These are phyloP conservation scores for Thereva unica DNA, from an alignment of 2,888 invertebrate genomes.

Conservation along the genomic window DNA sequence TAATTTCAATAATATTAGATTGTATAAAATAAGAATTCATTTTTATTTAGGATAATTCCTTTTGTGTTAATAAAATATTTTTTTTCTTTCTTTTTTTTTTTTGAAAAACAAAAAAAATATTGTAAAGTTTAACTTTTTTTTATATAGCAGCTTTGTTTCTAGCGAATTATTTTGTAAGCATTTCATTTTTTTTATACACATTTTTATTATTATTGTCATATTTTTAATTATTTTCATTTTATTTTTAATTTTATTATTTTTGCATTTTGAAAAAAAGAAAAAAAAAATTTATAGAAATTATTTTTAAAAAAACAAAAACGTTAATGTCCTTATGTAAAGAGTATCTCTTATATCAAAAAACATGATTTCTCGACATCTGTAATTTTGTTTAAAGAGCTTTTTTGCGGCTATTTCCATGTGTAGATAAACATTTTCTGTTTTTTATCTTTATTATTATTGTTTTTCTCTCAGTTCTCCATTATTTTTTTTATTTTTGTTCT, in stretches of 20 bases:
- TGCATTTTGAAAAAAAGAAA: neutral
- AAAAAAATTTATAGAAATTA: neutral
- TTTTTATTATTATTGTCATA: constrained; percentile 13
- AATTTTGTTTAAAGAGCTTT: constrained; percentile 35
- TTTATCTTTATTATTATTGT: constrained; percentile 6
- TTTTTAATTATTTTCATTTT: constrained; percentile 13
- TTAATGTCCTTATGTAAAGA: constrained; percentile 33
- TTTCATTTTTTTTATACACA: neutral
- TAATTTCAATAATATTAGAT: too few species aligned
- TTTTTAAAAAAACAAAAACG: constrained; percentile 21
- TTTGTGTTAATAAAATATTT: too few species aligned
- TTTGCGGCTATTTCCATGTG: constrained; percentile 28
- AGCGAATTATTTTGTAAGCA: constrained; percentile 23
- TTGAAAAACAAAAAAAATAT: too few species aligned
- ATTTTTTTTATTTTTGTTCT: too few species aligned
- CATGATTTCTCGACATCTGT: constrained; percentile 19
- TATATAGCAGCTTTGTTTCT: constrained; percentile 7
- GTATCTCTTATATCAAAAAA: constrained; percentile 31
- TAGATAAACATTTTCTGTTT: neutral
- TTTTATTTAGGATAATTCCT: too few species aligned
- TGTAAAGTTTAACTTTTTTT: too few species aligned
- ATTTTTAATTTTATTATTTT: neutral
- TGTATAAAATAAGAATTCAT: too few species aligned
- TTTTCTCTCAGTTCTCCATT: constrained; percentile 13
- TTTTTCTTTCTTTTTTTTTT: too few species aligned